phyloP scores from a whole-genome alignment of 2,888 invertebrate species.

The Luffia ferchaultella region DNA sequence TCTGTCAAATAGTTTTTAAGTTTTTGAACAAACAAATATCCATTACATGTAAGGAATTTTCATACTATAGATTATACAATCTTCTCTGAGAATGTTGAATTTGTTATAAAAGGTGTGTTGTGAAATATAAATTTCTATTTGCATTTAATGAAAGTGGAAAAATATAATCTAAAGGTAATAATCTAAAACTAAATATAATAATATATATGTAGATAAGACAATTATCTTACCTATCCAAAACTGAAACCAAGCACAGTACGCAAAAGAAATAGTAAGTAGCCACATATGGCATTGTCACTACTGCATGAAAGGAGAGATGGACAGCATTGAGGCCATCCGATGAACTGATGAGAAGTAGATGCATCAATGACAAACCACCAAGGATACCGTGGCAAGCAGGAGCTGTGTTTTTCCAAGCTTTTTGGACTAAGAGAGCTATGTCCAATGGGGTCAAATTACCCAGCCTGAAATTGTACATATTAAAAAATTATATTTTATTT shows the following conservation, averaged over 20 bases:
- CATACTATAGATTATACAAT: too few species aligned
- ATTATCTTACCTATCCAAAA: constrained; percentile 61
- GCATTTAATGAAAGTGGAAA: too few species aligned
- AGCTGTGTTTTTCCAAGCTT: constrained; percentile 53
- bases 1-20: too few species aligned
- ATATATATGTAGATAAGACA: constrained; percentile 1
- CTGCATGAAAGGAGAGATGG: constrained; percentile 52
- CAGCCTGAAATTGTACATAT: constrained; percentile 38
- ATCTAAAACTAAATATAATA: background rate
- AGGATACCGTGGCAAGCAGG: constrained; percentile 67
- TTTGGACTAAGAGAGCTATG: constrained; percentile 58
- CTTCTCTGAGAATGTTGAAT: too few species aligned
- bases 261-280: constrained; percentile 66
- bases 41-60: too few species aligned
- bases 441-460: constrained; percentile 60
- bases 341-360: constrained; percentile 63
- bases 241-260: constrained; percentile 64
- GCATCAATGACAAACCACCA: constrained; percentile 66
- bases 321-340: constrained; percentile 54
- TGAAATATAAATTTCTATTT: too few species aligned
- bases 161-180: too few species aligned
- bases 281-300: constrained; percentile 58
- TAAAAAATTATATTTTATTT: too few species aligned
- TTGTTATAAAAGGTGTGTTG: too few species aligned
- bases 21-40: too few species aligned